Evolutionary conservation across 2,797 vertebrate genomes (phyloP).

Genomic region (Pteropus rufus): DNA sequence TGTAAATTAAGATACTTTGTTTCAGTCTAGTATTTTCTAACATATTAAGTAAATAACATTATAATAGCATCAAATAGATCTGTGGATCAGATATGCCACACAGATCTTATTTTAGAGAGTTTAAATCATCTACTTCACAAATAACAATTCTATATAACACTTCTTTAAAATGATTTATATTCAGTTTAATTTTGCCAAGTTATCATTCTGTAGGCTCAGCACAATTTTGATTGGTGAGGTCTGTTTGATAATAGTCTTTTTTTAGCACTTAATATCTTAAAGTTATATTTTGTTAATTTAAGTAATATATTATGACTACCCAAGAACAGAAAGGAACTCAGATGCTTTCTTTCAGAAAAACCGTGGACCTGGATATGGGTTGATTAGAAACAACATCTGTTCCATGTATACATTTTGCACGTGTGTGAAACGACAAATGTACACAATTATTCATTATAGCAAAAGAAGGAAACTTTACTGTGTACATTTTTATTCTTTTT

Average conservation of each 20-base stretch:
- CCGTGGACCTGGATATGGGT: background rate
- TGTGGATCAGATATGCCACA: slow-evolving; percentile 10
- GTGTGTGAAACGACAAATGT: background rate
- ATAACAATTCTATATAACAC: background rate
- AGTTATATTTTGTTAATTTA: background rate
- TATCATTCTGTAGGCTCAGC: slow-evolving; percentile 11
- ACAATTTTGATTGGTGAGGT: slow-evolving; percentile 13
- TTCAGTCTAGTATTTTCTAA: slow-evolving; percentile 39
- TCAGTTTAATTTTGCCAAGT: background rate
- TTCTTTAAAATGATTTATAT: background rate
- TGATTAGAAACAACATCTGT: background rate
- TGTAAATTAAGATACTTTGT: slow-evolving; percentile 25
- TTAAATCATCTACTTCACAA: slow-evolving; percentile 36
- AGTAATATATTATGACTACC: background rate
- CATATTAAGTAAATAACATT: background rate
- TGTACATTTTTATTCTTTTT: background rate
- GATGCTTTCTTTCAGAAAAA: slow-evolving; percentile 10
- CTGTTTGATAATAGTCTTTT: slow-evolving; percentile 23
- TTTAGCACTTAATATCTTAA: background rate
- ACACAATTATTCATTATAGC: background rate
- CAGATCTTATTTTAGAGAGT: background rate
- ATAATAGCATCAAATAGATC: background rate
- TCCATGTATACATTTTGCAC: background rate
- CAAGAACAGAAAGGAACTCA: background rate
- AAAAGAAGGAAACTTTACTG: background rate